Evolutionary conservation across 2,113 vertebrate species (phyloP).

Genomic region (Malurus melanocephalus): DNA sequence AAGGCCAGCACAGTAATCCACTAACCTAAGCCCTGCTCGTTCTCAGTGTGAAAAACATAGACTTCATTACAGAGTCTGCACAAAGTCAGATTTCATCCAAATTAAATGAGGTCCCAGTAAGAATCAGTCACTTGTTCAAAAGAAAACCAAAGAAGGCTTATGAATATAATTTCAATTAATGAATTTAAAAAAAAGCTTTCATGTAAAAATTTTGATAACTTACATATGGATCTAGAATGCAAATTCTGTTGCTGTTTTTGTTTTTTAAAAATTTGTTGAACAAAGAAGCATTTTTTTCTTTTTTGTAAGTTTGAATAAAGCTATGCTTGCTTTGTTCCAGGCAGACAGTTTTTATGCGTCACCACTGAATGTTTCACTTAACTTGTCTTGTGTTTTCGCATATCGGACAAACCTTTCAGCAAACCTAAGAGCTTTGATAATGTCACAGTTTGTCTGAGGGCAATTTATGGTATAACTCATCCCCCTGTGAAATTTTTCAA

Average conservation of each 20-base stretch:
- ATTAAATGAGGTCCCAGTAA: not conserved
- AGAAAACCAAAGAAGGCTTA: not conserved
- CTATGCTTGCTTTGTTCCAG: not conserved
- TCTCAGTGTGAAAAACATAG: not conserved
- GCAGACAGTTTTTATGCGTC: not conserved
- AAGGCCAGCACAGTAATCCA: not conserved
- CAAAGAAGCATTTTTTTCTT: not conserved
- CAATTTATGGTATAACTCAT: not conserved
- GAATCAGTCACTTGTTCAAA: not conserved
- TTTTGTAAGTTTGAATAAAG: not conserved
- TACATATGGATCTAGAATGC: not conserved
- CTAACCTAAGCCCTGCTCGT: fast-evolving
- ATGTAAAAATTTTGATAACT: not conserved
- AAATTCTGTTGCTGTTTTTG: not conserved
- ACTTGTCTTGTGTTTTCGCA: not conserved
- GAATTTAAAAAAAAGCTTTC: not conserved
- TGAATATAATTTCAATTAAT: not conserved
- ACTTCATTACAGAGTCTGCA: not conserved
- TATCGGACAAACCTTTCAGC: not conserved
- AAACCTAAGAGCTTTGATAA: not conserved
- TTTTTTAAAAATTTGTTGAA: not conserved
- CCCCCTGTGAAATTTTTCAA: not conserved
- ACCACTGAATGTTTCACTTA: not conserved
- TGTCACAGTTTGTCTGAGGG: not conserved
- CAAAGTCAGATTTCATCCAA: not conserved